Percentiles rank a stretch among this genome's conserved stretches.
These are phyloP conservation scores for Anticlea derivata DNA, from an alignment of 2,888 invertebrate genomes.

Conservation along the genomic window DNA sequence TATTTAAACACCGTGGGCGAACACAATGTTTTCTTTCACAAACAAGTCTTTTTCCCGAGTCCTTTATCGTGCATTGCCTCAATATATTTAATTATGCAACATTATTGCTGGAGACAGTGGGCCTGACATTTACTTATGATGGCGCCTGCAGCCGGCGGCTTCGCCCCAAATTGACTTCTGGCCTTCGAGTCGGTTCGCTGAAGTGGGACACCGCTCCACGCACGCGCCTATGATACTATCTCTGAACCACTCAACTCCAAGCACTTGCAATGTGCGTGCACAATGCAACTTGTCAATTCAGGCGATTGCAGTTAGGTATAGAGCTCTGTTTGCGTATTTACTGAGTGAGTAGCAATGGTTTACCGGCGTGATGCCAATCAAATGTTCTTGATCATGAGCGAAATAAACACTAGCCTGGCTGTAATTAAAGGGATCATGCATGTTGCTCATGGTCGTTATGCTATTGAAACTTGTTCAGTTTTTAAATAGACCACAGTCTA, in stretches of 20 bases:
- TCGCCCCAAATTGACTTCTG: constrained; percentile 70
- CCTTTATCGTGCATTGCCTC: constrained; percentile 37
- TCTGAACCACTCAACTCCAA: constrained; percentile 43
- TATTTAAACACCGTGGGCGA: constrained; percentile 7
- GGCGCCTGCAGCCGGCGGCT: constrained; percentile 58
- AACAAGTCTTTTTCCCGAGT: constrained; percentile 36
- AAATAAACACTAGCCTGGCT: not conserved
- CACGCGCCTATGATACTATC: constrained; percentile 46
- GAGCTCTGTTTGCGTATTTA: constrained; percentile 38
- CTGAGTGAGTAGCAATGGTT: not conserved
- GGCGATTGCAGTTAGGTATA: constrained; percentile 29
- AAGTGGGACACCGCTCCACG: constrained; percentile 60
- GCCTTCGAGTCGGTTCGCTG: constrained; percentile 63
- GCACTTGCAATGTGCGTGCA: constrained; percentile 45
- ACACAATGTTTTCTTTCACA: constrained; percentile 13
- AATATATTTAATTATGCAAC: constrained; percentile 54
- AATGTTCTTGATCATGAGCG: not conserved
- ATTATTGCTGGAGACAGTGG: constrained; percentile 55
- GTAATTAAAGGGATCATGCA: constrained; percentile 9
- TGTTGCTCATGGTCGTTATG: not conserved
- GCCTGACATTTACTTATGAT: constrained; percentile 65
- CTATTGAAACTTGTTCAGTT: constrained; percentile 29
- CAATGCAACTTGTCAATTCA: constrained; percentile 43
- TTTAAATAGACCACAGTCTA: constrained; percentile 42
- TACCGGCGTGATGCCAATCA: not conserved